Evolutionary conservation across 2,113 vertebrate genomes (phyloP).

Genomic region (Theropithecus gelada): DNA sequence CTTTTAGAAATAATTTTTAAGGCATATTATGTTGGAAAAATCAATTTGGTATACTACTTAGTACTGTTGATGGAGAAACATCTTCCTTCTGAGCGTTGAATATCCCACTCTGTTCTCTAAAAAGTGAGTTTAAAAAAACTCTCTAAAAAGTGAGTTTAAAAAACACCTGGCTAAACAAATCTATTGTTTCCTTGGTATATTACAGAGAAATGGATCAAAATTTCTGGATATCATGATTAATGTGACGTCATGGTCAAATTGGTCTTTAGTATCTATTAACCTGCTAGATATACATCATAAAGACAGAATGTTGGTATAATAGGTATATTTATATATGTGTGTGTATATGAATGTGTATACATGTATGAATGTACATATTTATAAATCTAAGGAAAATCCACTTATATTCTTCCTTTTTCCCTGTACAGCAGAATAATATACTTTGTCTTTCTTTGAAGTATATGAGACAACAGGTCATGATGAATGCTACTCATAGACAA

Average conservation of each 20-base stretch:
- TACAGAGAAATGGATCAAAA: neutral
- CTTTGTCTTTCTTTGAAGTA: constrained; percentile 14
- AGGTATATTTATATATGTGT: neutral
- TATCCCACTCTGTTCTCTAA: constrained; percentile 30
- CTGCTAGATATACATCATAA: neutral
- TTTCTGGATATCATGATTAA: neutral
- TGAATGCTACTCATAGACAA: neutral
- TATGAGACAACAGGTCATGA: neutral
- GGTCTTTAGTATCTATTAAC: neutral
- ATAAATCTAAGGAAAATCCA: neutral
- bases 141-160: neutral
- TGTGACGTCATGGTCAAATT: neutral
- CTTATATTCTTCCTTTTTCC: neutral
- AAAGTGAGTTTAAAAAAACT: neutral
- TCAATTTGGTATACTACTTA: neutral
- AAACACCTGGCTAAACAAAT: neutral
- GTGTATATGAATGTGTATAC: neutral
- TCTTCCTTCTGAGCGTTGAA: neutral
- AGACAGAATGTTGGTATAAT: neutral
- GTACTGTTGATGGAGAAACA: neutral
- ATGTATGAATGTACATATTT: neutral
- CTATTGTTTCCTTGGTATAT: neutral
- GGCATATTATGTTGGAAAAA: constrained; percentile 2
- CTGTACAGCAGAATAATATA: neutral
- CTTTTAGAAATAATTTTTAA: constrained; percentile 35